Conservation (phyloP, 2,888 invertebrate species). For the Aphrophora alni region DNA sequence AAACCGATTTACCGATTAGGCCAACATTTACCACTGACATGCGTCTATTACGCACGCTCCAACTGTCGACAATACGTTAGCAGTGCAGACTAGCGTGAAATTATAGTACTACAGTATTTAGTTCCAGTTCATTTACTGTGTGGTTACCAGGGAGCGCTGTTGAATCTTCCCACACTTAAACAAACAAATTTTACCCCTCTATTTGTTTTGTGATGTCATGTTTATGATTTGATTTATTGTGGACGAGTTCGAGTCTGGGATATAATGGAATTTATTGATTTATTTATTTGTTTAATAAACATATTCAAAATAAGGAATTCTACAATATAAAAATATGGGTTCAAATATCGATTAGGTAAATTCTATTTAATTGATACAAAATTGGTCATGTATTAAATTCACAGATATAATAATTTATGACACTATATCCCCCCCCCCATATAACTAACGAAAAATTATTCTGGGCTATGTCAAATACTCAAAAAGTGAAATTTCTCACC, state of each 20-base stretch:
- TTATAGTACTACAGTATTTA: neutral
- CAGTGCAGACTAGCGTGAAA: neutral
- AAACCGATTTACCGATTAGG: neutral
- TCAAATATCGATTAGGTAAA: too few species aligned
- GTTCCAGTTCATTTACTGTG: neutral
- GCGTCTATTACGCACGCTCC: neutral
- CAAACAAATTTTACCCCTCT: too few species aligned
- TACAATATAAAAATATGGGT: too few species aligned
- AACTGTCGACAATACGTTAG: neutral
- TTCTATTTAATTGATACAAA: too few species aligned
- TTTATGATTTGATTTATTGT: neutral
- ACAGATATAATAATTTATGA: too few species aligned
- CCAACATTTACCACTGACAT: neutral
- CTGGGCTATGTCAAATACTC: too few species aligned
- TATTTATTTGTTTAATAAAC: neutral
- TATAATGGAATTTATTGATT: neutral
- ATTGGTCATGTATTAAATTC: too few species aligned
- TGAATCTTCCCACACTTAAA: neutral
- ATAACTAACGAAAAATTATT: too few species aligned
- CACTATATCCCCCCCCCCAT: too few species aligned
- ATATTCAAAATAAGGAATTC: too few species aligned
- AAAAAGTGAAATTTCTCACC: too few species aligned
- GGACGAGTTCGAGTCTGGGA: neutral
- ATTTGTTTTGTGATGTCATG: neutral
- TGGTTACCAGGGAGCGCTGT: neutral